phyloP scores from a whole-genome alignment of 2,888 invertebrate genomes.

The Nomada lathburiana region DNA sequence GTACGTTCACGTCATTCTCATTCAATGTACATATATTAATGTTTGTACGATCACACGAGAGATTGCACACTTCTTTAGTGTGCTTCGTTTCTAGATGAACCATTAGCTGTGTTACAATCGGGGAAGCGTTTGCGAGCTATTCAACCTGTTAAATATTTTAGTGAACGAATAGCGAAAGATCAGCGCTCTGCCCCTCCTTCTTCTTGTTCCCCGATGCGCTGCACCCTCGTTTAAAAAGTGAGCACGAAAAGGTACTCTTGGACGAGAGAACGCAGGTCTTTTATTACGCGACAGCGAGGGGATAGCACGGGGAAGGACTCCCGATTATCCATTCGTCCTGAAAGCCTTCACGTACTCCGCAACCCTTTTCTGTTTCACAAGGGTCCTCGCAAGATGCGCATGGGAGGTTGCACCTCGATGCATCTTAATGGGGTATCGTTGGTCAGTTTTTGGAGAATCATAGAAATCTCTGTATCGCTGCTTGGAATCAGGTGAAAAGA shows the following conservation, averaged over 20 bases:
- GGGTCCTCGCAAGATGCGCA: slow-evolving; percentile 52
- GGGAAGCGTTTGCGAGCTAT: slow-evolving; percentile 16
- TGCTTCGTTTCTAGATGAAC: neutral
- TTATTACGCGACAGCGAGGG: slow-evolving; percentile 54
- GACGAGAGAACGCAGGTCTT: slow-evolving; percentile 50
- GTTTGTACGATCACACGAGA: too few relatives aligned
- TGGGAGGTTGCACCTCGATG: slow-evolving; percentile 37
- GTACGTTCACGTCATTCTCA: too few relatives aligned
- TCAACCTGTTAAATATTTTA: slow-evolving; percentile 60
- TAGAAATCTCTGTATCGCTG: neutral
- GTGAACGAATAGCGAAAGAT: slow-evolving; percentile 10
- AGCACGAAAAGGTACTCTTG: slow-evolving; percentile 63
- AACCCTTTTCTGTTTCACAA: slow-evolving; percentile 49
- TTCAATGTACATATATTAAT: too few relatives aligned
- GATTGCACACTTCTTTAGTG: too few relatives aligned
- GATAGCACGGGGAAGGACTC: slow-evolving; percentile 57
- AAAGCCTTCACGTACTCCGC: slow-evolving; percentile 66
- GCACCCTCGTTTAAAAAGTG: slow-evolving; percentile 67
- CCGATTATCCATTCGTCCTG: slow-evolving; percentile 71
- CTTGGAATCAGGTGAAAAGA: too few relatives aligned
- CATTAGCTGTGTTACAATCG: neutral
- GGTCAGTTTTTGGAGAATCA: slow-evolving; percentile 12
- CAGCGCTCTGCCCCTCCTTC: neutral
- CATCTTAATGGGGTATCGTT: slow-evolving; percentile 8
- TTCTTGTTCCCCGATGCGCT: neutral